Base-by-base conservation (phyloP, 1,140 invertebrate species). In the Temnothorax nylanderi region DNA sequence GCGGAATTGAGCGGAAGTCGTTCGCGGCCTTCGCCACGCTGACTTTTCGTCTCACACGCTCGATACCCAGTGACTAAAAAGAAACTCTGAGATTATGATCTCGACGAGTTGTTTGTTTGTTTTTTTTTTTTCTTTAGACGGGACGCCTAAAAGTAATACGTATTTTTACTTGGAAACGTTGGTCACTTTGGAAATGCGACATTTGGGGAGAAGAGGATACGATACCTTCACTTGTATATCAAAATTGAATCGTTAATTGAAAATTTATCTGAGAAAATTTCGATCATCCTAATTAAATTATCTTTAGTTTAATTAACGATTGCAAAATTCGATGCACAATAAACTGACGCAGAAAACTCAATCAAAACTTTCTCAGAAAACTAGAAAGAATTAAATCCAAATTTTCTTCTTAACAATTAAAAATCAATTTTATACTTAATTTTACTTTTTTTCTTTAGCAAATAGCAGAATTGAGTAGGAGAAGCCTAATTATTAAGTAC, bases 1-100 rank as follows among this genome's bases (percentile, higher is more conserved):
- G 77, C 44, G 77, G 65, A 82, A 82, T 82, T 72, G 78, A 82
- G 51, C 78, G 78, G 78, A 82, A 82, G 78, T 82, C 65, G 37
- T 44, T 82, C 78, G 65, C 51, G 65, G 51, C 78, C 78, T 82
- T 82, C 78, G 78, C 16, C 65, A 44, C n/a, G 32, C 49, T 32
- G 32, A 67, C 44, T 67, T 51, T 69, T 82, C 49, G 65, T 54
- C 47, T 81, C 64, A 26, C 62, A 67, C 77, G 64, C 78, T 81
- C 78, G 65, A 81, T 82, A 82, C 65, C 58, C 65, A 51, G 49
- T 44, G 78, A 56, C 77, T 21, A 54, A 58, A 71, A 18, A 44
- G 8, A 80, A 47, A 37, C 11, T 1, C 37, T 18, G 58, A 41
- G 37, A 47, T 77, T n/a, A 11, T 8, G 0, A 62, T 41, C 21